These are phyloP conservation scores for Centrocercus urophasianus DNA, from an alignment of 2,113 vertebrate species.

Conservation along the genomic window DNA sequence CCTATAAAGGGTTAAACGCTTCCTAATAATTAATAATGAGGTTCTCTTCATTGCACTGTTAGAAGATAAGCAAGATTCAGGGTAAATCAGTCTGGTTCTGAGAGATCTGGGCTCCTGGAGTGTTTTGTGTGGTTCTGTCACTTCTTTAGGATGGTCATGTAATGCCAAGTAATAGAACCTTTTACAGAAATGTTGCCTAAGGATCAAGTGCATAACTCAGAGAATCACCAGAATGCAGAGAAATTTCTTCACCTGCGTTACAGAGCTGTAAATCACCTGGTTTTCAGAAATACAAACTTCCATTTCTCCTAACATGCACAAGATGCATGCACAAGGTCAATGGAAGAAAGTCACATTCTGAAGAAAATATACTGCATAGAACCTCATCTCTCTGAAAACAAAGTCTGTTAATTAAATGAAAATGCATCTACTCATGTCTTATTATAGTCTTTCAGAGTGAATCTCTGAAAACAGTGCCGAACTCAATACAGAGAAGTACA, in stretches of 20 bases:
- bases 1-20: neutral
- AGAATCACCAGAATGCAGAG: neutral
- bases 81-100: neutral
- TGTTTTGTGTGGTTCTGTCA: neutral
- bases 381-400: neutral
- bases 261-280: neutral
- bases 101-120: too few species aligned
- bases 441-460: neutral
- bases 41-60: fast-evolving
- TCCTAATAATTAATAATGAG: neutral
- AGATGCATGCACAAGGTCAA: neutral
- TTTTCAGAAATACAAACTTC: neutral
- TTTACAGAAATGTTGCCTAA: neutral
- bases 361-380: neutral
- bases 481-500: neutral
- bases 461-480: neutral
- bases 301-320: neutral
- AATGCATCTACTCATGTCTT: neutral
- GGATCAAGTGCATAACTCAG: neutral
- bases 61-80: neutral
- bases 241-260: neutral
- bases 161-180: neutral
- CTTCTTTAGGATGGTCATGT: neutral
- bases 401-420: neutral
- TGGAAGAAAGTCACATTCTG: neutral